Conservation (phyloP, 1,140 invertebrate species). For the Asbolus verrucosus region DNA sequence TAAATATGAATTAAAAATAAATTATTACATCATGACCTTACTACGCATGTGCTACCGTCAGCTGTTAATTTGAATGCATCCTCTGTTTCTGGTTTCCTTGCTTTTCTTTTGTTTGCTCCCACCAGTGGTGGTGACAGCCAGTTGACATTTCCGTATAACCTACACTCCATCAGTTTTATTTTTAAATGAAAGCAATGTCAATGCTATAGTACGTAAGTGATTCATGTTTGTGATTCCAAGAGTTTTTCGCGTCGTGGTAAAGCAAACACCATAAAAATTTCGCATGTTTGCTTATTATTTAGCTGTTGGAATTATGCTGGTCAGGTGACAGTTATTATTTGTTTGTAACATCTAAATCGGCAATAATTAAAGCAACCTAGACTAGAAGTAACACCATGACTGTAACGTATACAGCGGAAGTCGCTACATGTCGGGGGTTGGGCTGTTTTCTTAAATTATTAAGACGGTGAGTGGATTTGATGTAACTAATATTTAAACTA, state of each 20-base stretch:
- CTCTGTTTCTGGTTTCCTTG: too few species aligned
- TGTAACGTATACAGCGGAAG: conserved; percentile 89
- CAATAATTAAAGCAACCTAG: not conserved
- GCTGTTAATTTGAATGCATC: too few species aligned
- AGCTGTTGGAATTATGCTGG: conserved; percentile 1
- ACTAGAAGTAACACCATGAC: conserved; percentile 75
- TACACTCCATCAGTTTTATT: not conserved
- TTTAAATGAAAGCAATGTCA: too few species aligned
- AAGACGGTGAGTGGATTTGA: conserved; percentile 60
- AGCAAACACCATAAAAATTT: conserved; percentile 2
- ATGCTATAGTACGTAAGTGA: not conserved
- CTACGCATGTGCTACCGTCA: too few species aligned
- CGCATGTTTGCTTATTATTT: conserved; percentile 16
- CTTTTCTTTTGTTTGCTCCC: too few species aligned
- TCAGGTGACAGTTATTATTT: conserved; percentile 24
- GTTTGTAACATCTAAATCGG: conserved; percentile 4
- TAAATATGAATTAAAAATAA: too few species aligned
- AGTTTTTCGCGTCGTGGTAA: not conserved
- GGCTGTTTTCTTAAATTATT: conserved; percentile 88
- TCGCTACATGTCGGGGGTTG: conserved; percentile 87
- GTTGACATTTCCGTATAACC: not conserved
- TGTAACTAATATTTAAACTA: too few species aligned
- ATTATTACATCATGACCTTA: too few species aligned
- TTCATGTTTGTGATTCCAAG: not conserved
- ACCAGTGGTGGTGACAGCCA: not conserved